Conservation (phyloP, 2,797 vertebrate genomes). For the Bradypus variegatus region DNA sequence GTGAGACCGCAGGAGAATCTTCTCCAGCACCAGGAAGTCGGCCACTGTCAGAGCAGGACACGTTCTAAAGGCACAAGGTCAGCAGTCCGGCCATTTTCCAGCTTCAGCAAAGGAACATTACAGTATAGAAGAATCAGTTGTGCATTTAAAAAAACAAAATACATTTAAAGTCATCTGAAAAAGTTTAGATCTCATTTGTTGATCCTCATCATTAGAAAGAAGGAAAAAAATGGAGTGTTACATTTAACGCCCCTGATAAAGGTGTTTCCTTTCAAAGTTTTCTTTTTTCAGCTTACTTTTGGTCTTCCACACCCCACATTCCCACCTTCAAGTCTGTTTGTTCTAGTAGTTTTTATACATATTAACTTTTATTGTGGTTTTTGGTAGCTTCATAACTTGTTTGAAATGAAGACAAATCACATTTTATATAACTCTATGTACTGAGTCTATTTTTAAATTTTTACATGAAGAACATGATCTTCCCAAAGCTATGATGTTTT, state of each 20-base stretch:
- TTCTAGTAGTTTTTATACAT: slow-evolving; percentile 49
- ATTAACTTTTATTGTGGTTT: slow-evolving; percentile 62
- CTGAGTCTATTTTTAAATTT: slow-evolving; percentile 56
- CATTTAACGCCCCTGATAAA: slow-evolving; percentile 62
- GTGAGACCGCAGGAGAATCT: slow-evolving; percentile 43
- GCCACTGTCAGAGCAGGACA: slow-evolving; percentile 72
- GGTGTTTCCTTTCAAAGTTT: slow-evolving; percentile 62
- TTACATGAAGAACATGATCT: slow-evolving; percentile 58
- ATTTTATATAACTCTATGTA: slow-evolving; percentile 65
- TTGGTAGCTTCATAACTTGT: slow-evolving; percentile 64
- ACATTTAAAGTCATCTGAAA: slow-evolving; percentile 61
- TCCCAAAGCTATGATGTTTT: slow-evolving; percentile 37
- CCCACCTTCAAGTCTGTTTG: slow-evolving; percentile 54
- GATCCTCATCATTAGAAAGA: slow-evolving; percentile 42
- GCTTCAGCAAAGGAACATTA: slow-evolving; percentile 64
- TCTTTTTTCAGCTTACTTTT: slow-evolving; percentile 48
- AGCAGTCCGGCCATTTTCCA: slow-evolving; percentile 68
- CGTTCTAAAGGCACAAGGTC: slow-evolving; percentile 75
- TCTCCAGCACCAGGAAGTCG: slow-evolving; percentile 55
- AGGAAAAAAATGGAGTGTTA: slow-evolving; percentile 55
- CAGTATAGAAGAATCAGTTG: slow-evolving; percentile 64
- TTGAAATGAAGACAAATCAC: slow-evolving; percentile 57
- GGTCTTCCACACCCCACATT: slow-evolving; percentile 20
- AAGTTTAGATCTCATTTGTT: slow-evolving; percentile 62
- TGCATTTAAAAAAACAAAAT: slow-evolving; percentile 61